Conservation (phyloP, 2,113 vertebrate genomes). For the Steatornis caripensis region DNA sequence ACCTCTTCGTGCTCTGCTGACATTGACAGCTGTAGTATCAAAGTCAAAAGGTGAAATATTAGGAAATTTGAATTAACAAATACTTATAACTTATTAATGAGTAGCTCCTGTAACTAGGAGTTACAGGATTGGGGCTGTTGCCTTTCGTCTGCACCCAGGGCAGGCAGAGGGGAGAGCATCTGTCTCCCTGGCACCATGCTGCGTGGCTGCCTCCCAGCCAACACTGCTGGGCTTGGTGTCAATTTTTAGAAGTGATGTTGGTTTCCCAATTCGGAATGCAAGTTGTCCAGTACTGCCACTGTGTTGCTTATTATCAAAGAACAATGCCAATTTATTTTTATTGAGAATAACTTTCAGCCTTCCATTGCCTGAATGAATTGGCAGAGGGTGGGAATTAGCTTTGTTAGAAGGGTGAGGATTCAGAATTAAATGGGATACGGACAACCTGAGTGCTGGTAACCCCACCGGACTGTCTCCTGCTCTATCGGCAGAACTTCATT, state of each 20-base stretch:
- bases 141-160: not conserved
- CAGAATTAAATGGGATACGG: not conserved
- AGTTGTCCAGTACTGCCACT: not conserved
- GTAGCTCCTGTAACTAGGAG: not conserved
- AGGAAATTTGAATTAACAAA: not conserved
- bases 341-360: not conserved
- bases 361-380: not conserved
- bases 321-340: not conserved
- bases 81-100: not conserved
- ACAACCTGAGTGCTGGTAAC: not conserved
- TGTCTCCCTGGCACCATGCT: not conserved
- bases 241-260: not conserved
- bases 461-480: not conserved
- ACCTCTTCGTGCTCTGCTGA: not conserved
- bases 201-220: not conserved
- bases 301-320: not conserved
- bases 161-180: not conserved
- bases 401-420: not conserved
- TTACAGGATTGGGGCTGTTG: not conserved
- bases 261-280: not conserved
- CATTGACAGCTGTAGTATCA: not conserved
- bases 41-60: constrained; percentile 3
- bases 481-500: not conserved
- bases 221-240: not conserved
- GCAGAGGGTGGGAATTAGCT: not conserved